Conservation (phyloP, 2,113 vertebrate species). For the Rhinichthys klamathensis region DNA sequence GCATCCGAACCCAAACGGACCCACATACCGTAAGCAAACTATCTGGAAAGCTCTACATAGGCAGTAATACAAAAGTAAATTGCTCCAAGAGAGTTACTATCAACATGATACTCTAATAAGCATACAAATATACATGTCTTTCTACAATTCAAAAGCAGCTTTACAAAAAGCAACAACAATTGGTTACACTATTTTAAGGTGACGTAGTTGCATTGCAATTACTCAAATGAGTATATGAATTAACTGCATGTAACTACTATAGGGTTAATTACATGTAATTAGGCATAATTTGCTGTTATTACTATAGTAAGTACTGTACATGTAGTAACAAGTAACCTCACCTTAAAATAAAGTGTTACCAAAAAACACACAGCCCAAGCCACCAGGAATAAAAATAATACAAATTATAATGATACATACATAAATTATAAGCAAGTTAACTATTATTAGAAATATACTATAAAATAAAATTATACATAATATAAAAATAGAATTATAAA, state of each 20-base stretch:
- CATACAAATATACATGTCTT: background rate
- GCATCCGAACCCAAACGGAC: background rate
- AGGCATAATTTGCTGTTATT: too few species aligned
- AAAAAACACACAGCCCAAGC: background rate
- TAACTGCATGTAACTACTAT: too few species aligned
- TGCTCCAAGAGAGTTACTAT: too few species aligned
- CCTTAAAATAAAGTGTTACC: too few species aligned
- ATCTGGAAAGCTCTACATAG: too few species aligned
- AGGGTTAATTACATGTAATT: too few species aligned
- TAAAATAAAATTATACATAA: background rate
- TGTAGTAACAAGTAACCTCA: too few species aligned
- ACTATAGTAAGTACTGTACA: too few species aligned
- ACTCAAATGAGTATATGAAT: too few species aligned
- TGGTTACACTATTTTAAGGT: too few species aligned
- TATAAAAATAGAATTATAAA: background rate
- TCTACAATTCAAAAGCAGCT: background rate
- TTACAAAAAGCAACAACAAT: background rate
- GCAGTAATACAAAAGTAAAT: background rate
- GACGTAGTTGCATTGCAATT: too few species aligned
- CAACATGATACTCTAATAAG: background rate
- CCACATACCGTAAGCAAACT: background rate
- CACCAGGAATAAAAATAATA: background rate
- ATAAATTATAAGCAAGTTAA: background rate
- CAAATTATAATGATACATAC: background rate
- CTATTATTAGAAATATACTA: background rate